These are phyloP conservation scores for Tethea ocularis DNA, from an alignment of 2,888 invertebrate genomes.

Conservation along the genomic window DNA sequence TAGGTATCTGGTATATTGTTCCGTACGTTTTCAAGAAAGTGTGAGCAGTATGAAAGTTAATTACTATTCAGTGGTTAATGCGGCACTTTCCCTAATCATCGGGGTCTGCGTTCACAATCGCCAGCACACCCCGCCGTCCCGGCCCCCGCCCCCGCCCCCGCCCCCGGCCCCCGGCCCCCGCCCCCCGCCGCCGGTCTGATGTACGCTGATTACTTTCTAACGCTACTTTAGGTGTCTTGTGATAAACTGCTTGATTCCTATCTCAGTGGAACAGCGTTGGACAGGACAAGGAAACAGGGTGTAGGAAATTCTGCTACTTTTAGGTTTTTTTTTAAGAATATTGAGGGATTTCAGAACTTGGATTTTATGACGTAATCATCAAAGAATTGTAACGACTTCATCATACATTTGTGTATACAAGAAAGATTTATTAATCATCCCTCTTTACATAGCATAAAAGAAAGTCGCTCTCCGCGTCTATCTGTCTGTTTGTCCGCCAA, in stretches of 20 bases:
- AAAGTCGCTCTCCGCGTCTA: too few relatives aligned
- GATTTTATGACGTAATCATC: too few relatives aligned
- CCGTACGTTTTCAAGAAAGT: neutral
- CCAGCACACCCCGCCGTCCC: slow-evolving; percentile 18
- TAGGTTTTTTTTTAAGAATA: neutral
- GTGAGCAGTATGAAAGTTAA: slow-evolving; percentile 21
- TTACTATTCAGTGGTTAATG: slow-evolving; percentile 26
- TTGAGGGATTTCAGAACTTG: too few relatives aligned
- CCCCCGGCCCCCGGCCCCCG: neutral
- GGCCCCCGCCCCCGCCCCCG: slow-evolving; percentile 11
- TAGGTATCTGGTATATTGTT: neutral
- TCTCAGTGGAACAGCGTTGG: neutral
- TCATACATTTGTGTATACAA: too few relatives aligned
- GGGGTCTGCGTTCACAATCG: neutral
- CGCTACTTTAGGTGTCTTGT: neutral
- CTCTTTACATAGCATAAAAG: too few relatives aligned
- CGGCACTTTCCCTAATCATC: slow-evolving; percentile 35
- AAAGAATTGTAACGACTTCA: too few relatives aligned
- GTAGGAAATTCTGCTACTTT: too few relatives aligned
- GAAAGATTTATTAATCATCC: too few relatives aligned
- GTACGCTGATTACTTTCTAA: slow-evolving; percentile 4
- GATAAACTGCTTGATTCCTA: neutral
- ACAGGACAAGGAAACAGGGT: neutral
- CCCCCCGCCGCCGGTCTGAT: slow-evolving; percentile 6
- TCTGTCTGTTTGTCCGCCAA: too few relatives aligned